Evolutionary conservation across 2,113 vertebrate genomes (phyloP), one percentile per base, ranked within the genome.

Genomic region (Phyllostomus discolor): DNA sequence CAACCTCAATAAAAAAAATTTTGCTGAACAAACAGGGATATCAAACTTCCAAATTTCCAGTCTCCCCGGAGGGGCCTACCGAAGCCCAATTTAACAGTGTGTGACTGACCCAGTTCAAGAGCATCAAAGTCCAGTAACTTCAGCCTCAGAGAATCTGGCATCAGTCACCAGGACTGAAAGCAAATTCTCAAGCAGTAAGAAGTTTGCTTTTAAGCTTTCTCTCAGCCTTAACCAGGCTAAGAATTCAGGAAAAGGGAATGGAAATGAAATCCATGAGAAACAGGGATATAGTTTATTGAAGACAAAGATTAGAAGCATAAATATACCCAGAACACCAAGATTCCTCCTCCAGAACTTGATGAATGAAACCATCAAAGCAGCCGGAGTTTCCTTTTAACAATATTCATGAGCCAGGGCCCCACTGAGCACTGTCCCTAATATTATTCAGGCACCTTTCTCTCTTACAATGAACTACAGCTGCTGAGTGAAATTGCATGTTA

Each of bases 381-480:
- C 41, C 66, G 46, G 33, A 5, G 5, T 79, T 91, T 94, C 81
- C 82, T 92, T 81, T 93, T 48, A 91, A 96, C 94, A 84, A 73
- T 81, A 83, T 82, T 94, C 80, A 94, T 82, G 67, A 95, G 24
- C 46, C 54, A 33, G 20, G 57, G 70, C 35, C 72, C 82, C n/a
- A 28, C 0, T 54, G 88, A 92, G 31, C 6, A 10, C 69, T 75
- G 67, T 48, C 35, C 9, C 48, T 75, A 89, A 88, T 70, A 70
- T 48, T 87, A 92, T 70, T 95, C 95, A 95, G 62, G 38, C 35
- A 35, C 88, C 78, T 88, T 93, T 95, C 67, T 87, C 78, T 92
- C 80, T 70, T 69, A 84, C 76, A 48, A 50, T 52, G 70, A 91
- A 73, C 92, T 90, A 83, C 15, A 22, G 50, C 48, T 78, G 80